These are phyloP conservation scores for Argyresthia goedartella DNA, from an alignment of 2,888 invertebrate genomes.

Conservation along the genomic window DNA sequence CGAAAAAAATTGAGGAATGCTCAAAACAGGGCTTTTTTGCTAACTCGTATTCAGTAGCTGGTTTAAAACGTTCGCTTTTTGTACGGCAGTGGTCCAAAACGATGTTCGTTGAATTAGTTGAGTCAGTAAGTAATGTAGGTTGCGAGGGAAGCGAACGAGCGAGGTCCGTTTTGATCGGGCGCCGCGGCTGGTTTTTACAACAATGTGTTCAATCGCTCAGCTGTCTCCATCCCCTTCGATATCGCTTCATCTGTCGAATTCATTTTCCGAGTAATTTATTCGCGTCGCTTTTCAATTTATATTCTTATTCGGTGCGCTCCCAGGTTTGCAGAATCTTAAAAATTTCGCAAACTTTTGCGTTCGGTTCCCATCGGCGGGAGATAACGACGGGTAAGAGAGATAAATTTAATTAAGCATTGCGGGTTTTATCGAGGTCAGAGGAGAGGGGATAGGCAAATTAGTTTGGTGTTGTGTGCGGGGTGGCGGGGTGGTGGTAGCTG, in stretches of 20 bases:
- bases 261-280: conserved; percentile 16
- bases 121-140: not conserved
- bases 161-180: not conserved
- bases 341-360: conserved; percentile 3
- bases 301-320: not conserved
- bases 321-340: conserved; percentile 3
- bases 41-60: no score
- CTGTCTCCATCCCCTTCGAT: conserved; percentile 19
- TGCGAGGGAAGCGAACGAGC: not conserved
- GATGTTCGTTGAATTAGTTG: not conserved
- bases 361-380: conserved; percentile 49
- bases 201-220: conserved; percentile 34
- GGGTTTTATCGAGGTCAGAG: not conserved
- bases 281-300: conserved; percentile 4
- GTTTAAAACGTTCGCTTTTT: no score
- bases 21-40: no score
- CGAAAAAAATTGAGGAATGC: no score
- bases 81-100: no score
- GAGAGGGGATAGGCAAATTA: no score
- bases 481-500: conserved; percentile 13
- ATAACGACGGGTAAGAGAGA: conserved; percentile 55
- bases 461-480: conserved; percentile 20
- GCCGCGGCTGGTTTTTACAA: conserved; percentile 29
- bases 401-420: conserved; percentile 64
- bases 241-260: conserved; percentile 27